These are phyloP conservation scores for Apamea anceps DNA, from an alignment of 2,888 invertebrate genomes.

Conservation along the genomic window DNA sequence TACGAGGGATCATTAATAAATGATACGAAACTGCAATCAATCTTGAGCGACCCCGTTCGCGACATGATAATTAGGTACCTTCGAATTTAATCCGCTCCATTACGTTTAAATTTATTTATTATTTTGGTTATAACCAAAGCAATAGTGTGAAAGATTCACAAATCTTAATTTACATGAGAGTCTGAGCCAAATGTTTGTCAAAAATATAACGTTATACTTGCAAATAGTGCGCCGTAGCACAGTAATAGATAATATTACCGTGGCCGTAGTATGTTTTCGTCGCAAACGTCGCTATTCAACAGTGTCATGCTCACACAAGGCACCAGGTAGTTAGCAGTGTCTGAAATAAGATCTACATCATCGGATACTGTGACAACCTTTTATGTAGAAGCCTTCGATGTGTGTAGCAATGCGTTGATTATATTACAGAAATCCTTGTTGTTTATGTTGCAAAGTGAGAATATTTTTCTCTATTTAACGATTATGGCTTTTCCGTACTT, in stretches of 20 bases:
- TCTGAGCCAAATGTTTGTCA: conserved; percentile 36
- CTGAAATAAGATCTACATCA: conserved; percentile 67
- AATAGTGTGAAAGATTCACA: conserved; percentile 13
- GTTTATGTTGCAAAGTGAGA: conserved; percentile 32
- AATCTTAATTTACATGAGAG: conserved; percentile 18
- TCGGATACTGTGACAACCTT: conserved; percentile 69
- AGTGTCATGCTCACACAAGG: conserved; percentile 28
- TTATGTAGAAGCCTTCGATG: conserved; percentile 57
- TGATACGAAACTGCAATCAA: conserved; percentile 43
- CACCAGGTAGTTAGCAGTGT: conserved; percentile 34
- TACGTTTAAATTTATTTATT: conserved; percentile 6
- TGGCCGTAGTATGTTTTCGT: conserved; percentile 29
- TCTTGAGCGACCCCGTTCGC: conserved; percentile 33
- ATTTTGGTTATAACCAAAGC: conserved; percentile 1
- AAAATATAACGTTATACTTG: conserved; percentile 32
- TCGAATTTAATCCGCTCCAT: conserved; percentile 30
- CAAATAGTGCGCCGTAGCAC: conserved; percentile 23
- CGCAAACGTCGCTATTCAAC: conserved; percentile 16
- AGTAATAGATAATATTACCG: too few relatives aligned
- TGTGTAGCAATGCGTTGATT: conserved; percentile 56
- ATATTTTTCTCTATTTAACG: conserved; percentile 37
- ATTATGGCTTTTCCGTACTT: conserved; percentile 40
- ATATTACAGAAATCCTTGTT: conserved; percentile 61
- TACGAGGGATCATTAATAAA: conserved; percentile 42
- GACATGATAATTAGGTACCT: conserved; percentile 37